Conservation (phyloP, 2,797 vertebrate species). For the Urophycis tenuis region DNA sequence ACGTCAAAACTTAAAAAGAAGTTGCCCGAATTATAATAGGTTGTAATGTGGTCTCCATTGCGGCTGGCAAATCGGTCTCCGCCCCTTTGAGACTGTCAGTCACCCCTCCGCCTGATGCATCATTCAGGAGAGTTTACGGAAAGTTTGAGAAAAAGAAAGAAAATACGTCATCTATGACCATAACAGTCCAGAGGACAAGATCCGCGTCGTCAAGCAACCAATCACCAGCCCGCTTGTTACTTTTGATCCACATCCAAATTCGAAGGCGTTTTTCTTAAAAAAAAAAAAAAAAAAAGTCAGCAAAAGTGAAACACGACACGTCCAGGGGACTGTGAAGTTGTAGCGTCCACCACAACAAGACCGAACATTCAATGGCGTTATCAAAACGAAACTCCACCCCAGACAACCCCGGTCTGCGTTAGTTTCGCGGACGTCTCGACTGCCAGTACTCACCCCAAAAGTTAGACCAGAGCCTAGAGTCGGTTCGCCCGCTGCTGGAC, state of each 20-base stretch:
- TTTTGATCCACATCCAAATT: constrained; percentile 13
- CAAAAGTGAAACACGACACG: constrained; percentile 54
- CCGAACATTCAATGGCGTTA: fast-evolving
- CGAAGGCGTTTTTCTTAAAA: constrained; percentile 36
- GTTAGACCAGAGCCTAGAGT: constrained; percentile 27
- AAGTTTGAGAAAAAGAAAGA: neutral
- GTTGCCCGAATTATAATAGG: neutral
- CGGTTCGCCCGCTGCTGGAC: constrained; percentile 21
- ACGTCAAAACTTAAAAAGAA: neutral
- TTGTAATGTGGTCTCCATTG: neutral
- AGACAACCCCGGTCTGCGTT: neutral
- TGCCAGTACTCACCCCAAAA: constrained; percentile 48
- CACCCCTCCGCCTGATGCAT: constrained; percentile 31
- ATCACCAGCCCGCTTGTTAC: neutral
- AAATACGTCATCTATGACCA: neutral
- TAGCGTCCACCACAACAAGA: constrained; percentile 9
- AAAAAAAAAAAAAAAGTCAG: constrained; percentile 6
- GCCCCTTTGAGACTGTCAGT: constrained; percentile 38
- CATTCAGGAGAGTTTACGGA: constrained; percentile 2
- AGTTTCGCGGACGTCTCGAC: neutral
- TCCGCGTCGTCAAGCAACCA: neutral
- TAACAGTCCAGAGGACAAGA: neutral
- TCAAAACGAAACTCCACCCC: neutral
- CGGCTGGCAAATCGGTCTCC: neutral
- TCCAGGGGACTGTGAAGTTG: constrained; percentile 28